Percentiles rank a stretch among this genome's conserved stretches.
Evolutionary conservation across 1,140 invertebrate species (phyloP).

Genomic region (Triops cancriformis): DNA sequence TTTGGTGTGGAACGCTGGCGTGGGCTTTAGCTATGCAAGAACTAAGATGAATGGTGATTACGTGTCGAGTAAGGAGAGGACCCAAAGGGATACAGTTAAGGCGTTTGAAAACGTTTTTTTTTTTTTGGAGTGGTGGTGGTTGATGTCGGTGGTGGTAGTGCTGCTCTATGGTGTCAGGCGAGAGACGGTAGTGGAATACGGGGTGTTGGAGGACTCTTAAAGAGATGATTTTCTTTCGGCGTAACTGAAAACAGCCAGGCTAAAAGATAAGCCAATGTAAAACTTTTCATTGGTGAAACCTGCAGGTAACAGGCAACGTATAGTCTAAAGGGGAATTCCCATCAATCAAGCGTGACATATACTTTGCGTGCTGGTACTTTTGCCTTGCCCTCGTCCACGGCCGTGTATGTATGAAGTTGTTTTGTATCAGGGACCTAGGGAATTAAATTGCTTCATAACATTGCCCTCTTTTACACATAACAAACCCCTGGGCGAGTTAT

Average conservation of each 20-base stretch:
- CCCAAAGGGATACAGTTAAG: slow-evolving; percentile 4
- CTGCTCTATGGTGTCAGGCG: not conserved
- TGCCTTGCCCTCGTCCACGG: not conserved
- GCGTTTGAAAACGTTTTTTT: not conserved
- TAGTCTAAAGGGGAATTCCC: not conserved
- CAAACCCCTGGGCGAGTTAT: too few species aligned
- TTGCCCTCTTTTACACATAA: too few species aligned
- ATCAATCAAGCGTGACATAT: not conserved
- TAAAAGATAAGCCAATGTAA: not conserved
- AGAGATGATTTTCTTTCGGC: not conserved
- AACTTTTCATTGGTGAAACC: not conserved
- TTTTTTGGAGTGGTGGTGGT: too few species aligned
- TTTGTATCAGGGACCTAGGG: not conserved
- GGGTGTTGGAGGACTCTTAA: not conserved
- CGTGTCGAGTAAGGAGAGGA: slow-evolving; percentile 12
- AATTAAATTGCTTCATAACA: too few species aligned
- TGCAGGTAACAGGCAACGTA: not conserved
- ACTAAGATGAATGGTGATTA: slow-evolving; percentile 10
- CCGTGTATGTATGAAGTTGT: not conserved
- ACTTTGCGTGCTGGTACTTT: not conserved
- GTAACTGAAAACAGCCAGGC: not conserved
- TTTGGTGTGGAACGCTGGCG: not conserved
- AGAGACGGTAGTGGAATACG: not conserved
- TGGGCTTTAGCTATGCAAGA: slow-evolving; percentile 10
- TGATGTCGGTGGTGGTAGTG: not conserved